These are phyloP conservation scores for Euplexia lucipara DNA, from an alignment of 2,888 invertebrate genomes.

Conservation along the genomic window DNA sequence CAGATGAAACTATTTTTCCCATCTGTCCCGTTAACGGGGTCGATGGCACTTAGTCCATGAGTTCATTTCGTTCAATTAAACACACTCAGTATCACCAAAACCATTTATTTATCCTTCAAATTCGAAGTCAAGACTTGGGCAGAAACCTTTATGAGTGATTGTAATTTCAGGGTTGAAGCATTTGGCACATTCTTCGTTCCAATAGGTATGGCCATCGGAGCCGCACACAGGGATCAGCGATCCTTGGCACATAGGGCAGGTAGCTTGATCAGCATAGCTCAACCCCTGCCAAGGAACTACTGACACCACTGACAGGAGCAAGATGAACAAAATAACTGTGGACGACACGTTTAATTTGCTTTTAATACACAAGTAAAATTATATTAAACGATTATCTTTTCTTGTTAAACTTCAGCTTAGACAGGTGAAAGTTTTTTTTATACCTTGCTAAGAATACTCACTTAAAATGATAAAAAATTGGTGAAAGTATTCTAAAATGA, in stretches of 20 bases:
- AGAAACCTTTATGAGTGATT: slow-evolving; percentile 46
- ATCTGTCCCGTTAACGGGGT: too few relatives aligned
- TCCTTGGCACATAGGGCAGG: slow-evolving; percentile 57
- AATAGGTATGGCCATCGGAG: slow-evolving; percentile 68
- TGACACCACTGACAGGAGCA: slow-evolving; percentile 32
- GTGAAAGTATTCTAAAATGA: too few relatives aligned
- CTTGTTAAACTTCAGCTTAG: too few relatives aligned
- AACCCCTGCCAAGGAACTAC: slow-evolving; percentile 30
- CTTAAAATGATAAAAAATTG: too few relatives aligned
- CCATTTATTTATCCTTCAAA: slow-evolving; percentile 42
- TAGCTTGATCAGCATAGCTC: slow-evolving; percentile 38
- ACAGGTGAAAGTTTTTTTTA: too few relatives aligned
- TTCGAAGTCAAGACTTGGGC: slow-evolving; percentile 44
- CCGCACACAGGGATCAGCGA: slow-evolving; percentile 50
- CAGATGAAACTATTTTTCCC: too few relatives aligned
- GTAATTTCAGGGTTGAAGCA: slow-evolving; percentile 63
- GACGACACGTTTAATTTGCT: not conserved
- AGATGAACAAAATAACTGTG: slow-evolving; percentile 29
- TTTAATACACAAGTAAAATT: too few relatives aligned
- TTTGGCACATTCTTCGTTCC: slow-evolving; percentile 66
- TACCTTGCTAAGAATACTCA: too few relatives aligned
- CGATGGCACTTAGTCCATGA: too few relatives aligned
- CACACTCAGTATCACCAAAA: not conserved
- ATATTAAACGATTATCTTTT: too few relatives aligned
- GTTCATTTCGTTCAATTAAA: too few relatives aligned